phyloP scores from a whole-genome alignment of 2,888 invertebrate species.

The Cynaeus angustus region DNA sequence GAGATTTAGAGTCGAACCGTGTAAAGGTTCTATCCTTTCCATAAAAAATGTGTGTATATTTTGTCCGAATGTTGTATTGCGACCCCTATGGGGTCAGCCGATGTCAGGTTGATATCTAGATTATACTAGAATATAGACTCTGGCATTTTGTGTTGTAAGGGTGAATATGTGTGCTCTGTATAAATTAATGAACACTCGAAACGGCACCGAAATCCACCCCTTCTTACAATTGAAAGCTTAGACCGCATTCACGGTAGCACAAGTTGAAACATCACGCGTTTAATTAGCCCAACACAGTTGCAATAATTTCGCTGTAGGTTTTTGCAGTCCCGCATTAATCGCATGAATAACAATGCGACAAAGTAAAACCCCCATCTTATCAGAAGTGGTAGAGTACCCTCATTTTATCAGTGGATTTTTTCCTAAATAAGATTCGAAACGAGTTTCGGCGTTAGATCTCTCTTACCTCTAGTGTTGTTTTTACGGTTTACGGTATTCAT shows the following conservation, averaged over 20 bases:
- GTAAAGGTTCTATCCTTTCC: constrained; percentile 2
- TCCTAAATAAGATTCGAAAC: constrained; percentile 8
- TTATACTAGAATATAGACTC: constrained; percentile 20
- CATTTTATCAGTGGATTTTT: constrained; percentile 26
- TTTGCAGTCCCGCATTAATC: constrained; percentile 40
- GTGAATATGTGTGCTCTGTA: constrained; percentile 36
- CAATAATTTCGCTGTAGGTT: constrained; percentile 34
- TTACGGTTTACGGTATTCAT: constrained; percentile 45
- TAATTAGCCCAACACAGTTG: constrained; percentile 42
- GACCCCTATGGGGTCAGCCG: constrained; percentile 24
- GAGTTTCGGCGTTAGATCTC: constrained; percentile 23
- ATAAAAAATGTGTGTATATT: constrained; percentile 3
- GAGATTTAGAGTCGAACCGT: constrained; percentile 15
- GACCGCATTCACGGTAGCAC: constrained; percentile 33
- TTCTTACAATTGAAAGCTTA: constrained; percentile 39
- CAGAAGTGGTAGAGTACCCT: background rate
- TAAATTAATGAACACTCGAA: constrained; percentile 44
- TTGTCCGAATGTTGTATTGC: constrained; percentile 21
- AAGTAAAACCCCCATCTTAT: constrained; percentile 11
- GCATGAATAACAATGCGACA: constrained; percentile 43
- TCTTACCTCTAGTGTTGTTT: constrained; percentile 39
- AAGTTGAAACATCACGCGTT: constrained; percentile 44
- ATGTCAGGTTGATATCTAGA: constrained; percentile 28
- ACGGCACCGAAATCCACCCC: constrained; percentile 37
- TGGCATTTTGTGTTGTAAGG: constrained; percentile 10